Evolutionary conservation across 23 tunicate genomes (phyloP), one percentile per base, ranked within the genome.

Genomic region (Styela clava): DNA sequence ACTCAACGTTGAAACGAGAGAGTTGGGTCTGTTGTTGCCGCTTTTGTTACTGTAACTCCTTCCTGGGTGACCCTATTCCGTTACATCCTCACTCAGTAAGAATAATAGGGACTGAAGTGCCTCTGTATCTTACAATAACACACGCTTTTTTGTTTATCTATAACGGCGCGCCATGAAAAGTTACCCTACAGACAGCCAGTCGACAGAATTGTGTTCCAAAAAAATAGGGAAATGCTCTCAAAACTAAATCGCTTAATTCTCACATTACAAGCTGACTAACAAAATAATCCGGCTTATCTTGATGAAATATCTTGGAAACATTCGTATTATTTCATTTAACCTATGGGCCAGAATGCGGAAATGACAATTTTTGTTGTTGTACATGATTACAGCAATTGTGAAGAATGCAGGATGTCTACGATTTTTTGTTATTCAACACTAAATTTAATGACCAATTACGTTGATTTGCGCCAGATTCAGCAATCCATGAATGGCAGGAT

Each of bases 111-210:
- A 16, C 35, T 28, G 16, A 71, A 71, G 77, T 71, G 77, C 35
- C 34, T 33, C 35, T 35, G 35, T 71, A 21, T 34, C 34, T 33
- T 71, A 71, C 77, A 71, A 71, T 71, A 71, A 71, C 77, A 71
- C 77, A 71, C 77, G 77, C 77, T 71, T 71, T 71, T 34, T 71
- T 71, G 77, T 71, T 71, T 71, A 71, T 71, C 77, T 34, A 18
- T 16, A 71, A 3, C 77, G 77, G 35, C 77, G 77, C 77, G 77
- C 77, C 77, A 71, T 30, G 77, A 18, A 71, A 71, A 33, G 34
- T 34, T 34, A 32, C 77, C 77, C 77, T 35, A 29, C 77, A 71
- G 77, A 71, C 77, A 29, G 34, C 77, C 23, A 71, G 77, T 71
- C 77, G 77, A 28, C 35, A 3, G 35, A 71, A 71, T 71, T 71